phyloP scores from a whole-genome alignment of 2,113 vertebrate genomes.

The Alectura lathami region DNA sequence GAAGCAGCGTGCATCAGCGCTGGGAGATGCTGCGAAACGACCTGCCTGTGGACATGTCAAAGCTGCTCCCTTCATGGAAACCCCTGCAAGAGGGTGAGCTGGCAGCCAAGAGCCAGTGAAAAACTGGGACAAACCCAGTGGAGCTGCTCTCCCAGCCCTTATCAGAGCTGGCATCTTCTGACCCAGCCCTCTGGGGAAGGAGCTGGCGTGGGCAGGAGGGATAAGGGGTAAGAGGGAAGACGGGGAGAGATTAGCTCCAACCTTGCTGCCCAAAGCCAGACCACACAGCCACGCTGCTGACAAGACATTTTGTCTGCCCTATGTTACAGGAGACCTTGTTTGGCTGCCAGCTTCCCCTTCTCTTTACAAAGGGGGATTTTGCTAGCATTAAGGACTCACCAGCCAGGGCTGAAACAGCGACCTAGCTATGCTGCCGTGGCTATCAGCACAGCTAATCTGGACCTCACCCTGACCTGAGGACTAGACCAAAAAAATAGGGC shows the following conservation, averaged over 20 bases:
- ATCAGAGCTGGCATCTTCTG: not conserved
- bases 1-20: not conserved
- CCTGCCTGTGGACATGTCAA: not conserved
- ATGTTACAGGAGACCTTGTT: constrained; percentile 42
- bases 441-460: constrained; percentile 5
- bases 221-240: not conserved
- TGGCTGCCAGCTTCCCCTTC: not conserved
- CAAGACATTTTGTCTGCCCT: not conserved
- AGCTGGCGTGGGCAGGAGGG: not conserved
- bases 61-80: not conserved
- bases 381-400: not conserved
- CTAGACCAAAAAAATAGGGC: not conserved
- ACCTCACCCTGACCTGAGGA: not conserved
- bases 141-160: not conserved
- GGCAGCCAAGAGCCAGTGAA: not conserved
- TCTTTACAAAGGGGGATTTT: constrained; percentile 4
- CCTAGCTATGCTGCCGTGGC: not conserved
- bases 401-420: not conserved
- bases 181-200: not conserved
- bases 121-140: not conserved
- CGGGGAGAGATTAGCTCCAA: constrained; percentile 19
- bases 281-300: rapidly evolving
- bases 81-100: not conserved
- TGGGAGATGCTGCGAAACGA: not conserved
- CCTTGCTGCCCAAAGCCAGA: not conserved